Percentiles rank a stretch among this genome's conserved stretches.
These are phyloP conservation scores for Tetrao urogallus DNA, from an alignment of 2,113 vertebrate species.

Conservation along the genomic window DNA sequence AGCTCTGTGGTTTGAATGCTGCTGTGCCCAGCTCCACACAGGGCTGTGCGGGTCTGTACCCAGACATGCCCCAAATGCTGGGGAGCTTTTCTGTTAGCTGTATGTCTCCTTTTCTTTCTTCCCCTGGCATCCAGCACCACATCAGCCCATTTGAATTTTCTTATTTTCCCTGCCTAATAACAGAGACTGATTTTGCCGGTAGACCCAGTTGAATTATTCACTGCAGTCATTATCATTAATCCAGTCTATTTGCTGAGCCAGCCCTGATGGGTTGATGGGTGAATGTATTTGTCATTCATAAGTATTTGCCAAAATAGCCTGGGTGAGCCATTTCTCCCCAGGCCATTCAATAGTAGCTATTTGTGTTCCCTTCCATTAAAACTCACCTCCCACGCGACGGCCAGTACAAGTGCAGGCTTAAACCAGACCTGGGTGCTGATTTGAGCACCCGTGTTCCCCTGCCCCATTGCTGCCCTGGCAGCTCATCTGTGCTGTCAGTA, in stretches of 20 bases:
- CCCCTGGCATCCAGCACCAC: not conserved
- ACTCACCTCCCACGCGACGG: not conserved
- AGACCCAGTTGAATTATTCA: conserved; percentile 44
- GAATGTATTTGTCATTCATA: conserved; percentile 35
- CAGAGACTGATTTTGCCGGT: not conserved
- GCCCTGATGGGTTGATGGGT: not conserved
- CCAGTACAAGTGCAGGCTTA: not conserved
- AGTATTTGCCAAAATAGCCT: conserved; percentile 56
- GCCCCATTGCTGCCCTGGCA: not conserved
- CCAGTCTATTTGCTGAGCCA: conserved; percentile 29
- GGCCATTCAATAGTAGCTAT: not conserved
- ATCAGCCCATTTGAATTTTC: not conserved
- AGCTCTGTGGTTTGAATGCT: not conserved
- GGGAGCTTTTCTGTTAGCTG: not conserved
- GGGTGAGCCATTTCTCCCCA: conserved; percentile 10
- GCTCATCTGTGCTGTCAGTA: not conserved
- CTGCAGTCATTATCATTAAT: conserved; percentile 32
- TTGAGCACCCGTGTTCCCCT: not conserved
- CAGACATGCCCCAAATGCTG: not conserved
- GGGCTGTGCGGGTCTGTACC: accelerated
- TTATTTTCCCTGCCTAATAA: not conserved
- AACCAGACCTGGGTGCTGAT: not conserved
- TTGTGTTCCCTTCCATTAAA: conserved; percentile 29
- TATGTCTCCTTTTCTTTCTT: not conserved
- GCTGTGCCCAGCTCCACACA: not conserved